Evolutionary conservation across 2,113 vertebrate species (phyloP).

Genomic region (Bambusicola thoracicus): DNA sequence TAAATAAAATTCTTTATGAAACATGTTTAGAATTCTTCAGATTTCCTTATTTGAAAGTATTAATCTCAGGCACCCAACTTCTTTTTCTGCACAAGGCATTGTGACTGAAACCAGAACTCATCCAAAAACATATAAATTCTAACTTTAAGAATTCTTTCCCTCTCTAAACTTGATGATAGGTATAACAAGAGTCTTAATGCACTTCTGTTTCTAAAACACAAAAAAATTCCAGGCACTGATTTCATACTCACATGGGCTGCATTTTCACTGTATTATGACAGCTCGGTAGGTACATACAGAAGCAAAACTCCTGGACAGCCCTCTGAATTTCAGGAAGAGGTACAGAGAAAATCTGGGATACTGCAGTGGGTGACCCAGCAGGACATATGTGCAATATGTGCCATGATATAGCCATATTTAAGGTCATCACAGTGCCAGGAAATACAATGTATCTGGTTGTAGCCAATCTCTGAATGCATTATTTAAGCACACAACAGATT

Average conservation of each 20-base stretch:
- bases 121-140: background rate
- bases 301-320: background rate
- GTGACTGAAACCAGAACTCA: background rate
- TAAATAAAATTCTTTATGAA: background rate
- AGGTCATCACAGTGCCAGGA: background rate
- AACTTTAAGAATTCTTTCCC: background rate
- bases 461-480: background rate
- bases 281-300: background rate
- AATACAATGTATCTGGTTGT: background rate
- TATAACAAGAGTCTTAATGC: background rate
- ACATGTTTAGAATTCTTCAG: constrained; percentile 14
- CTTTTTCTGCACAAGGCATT: background rate
- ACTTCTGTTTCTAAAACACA: background rate
- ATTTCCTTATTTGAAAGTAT: constrained; percentile 16
- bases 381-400: background rate
- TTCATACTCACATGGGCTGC: background rate
- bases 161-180: background rate
- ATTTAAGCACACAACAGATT: background rate
- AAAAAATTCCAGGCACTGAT: constrained; percentile 7
- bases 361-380: background rate
- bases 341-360: background rate
- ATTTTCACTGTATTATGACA: constrained; percentile 4
- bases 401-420: background rate
- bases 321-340: background rate
- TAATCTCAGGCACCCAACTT: background rate